A percentile compares a stretch with the other conserved stretches of the same genome.
These are phyloP conservation scores for Sesia bembeciformis DNA, from an alignment of 2,888 invertebrate species.

Conservation along the genomic window DNA sequence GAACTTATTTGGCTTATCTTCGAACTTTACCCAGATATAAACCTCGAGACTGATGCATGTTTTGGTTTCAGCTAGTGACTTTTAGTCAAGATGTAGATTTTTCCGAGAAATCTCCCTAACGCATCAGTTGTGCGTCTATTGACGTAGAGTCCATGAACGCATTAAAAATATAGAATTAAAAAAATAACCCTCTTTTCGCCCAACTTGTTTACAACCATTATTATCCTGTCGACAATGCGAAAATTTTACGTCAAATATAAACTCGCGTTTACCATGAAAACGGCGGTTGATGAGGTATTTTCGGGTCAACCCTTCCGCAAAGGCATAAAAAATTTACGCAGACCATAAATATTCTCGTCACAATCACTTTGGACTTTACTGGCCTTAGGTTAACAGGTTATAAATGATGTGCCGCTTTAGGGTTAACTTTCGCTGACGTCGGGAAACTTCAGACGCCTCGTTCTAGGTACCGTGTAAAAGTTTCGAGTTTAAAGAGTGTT, in stretches of 20 bases:
- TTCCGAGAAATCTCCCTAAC: no score
- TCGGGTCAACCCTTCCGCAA: neutral
- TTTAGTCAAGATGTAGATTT: no score
- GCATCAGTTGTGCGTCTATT: no score
- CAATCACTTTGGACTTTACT: conserved; percentile 7
- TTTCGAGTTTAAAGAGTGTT: no score
- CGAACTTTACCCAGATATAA: no score
- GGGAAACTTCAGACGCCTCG: no score
- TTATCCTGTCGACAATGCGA: neutral
- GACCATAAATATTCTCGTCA: conserved; percentile 6
- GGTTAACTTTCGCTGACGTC: neutral
- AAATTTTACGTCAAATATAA: neutral
- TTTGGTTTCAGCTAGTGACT: no score
- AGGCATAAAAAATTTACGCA: conserved; percentile 11
- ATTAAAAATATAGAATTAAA: neutral
- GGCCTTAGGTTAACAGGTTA: conserved; percentile 8
- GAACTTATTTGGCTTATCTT: no score
- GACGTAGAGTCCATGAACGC: neutral
- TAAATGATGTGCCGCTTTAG: conserved; percentile 6
- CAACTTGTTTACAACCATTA: neutral
- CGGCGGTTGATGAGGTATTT: neutral
- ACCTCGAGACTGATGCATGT: no score
- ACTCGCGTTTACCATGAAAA: neutral
- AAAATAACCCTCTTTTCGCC: neutral
- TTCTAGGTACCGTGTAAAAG: no score